phyloP scores from a whole-genome alignment of 2,113 vertebrate genomes.

The Phrynosoma platyrhinos region DNA sequence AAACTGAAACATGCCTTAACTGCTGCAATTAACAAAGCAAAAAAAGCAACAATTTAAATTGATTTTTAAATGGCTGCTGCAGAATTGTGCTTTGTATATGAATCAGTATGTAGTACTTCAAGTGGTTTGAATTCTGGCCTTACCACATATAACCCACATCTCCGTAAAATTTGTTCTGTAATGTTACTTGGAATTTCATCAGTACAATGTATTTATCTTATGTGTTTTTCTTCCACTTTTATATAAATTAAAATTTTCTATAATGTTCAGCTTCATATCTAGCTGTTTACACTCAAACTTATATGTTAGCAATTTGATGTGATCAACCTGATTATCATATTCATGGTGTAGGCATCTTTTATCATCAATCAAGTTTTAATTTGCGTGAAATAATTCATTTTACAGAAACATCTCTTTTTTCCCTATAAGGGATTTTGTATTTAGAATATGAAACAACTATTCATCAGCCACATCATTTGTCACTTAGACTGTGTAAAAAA shows the following conservation, averaged over 20 bases:
- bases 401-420: conserved; percentile 48
- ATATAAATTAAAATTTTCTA: conserved; percentile 42
- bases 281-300: conserved; percentile 32
- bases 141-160: neutral
- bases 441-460: conserved; percentile 45
- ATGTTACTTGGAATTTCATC: neutral
- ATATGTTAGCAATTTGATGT: conserved; percentile 46
- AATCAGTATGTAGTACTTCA: neutral
- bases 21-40: neutral
- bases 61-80: neutral
- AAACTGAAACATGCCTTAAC: neutral
- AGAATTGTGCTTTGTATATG: conserved; percentile 4
- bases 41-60: neutral
- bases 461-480: conserved; percentile 46
- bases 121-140: neutral
- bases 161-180: neutral
- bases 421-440: conserved; percentile 34
- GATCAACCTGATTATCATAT: conserved; percentile 38
- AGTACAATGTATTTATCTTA: neutral
- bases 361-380: conserved; percentile 49
- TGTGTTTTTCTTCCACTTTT: conserved; percentile 10
- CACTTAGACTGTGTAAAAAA: conserved; percentile 32
- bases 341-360: conserved; percentile 37
- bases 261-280: conserved; percentile 29
- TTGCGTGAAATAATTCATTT: conserved; percentile 52